A percentile compares a stretch with the other conserved stretches of the same genome.
These are phyloP conservation scores for Pterostichus madidus DNA, from an alignment of 2,888 invertebrate genomes.

Conservation along the genomic window DNA sequence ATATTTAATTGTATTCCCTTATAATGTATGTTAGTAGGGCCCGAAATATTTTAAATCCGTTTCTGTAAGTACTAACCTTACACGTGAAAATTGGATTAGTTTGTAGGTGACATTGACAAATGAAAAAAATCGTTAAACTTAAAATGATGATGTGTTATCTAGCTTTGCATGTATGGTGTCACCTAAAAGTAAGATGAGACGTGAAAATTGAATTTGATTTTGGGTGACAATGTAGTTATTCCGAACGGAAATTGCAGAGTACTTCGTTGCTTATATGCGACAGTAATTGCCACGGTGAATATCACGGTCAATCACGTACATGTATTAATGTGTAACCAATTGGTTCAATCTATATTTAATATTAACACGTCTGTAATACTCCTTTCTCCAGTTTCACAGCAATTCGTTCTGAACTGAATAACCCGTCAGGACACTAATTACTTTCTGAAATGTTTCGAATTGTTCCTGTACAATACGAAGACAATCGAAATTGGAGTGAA, in stretches of 20 bases:
- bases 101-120: too few species aligned
- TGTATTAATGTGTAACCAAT: conserved; percentile 48
- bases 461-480: conserved; percentile 24
- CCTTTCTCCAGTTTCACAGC: conserved; percentile 48
- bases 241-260: neutral
- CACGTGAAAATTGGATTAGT: too few species aligned
- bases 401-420: conserved; percentile 53
- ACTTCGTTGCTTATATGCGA: neutral
- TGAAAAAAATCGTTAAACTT: too few species aligned
- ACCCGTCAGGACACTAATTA: conserved; percentile 41
- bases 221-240: conserved; percentile 5
- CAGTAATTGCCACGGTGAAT: conserved; percentile 17
- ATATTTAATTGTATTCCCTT: too few species aligned
- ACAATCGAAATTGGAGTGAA: conserved; percentile 14
- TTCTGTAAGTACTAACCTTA: too few species aligned
- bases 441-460: conserved; percentile 25
- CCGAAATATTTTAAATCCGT: too few species aligned
- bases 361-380: conserved; percentile 37
- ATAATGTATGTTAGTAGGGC: too few species aligned
- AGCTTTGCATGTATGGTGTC: too few species aligned
- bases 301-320: conserved; percentile 14
- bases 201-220: neutral
- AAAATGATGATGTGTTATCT: too few species aligned
- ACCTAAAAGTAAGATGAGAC: neutral
- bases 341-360: conserved; percentile 43